Evolutionary conservation across 2,797 vertebrate genomes (phyloP).

Genomic region (Mus minutoides): DNA sequence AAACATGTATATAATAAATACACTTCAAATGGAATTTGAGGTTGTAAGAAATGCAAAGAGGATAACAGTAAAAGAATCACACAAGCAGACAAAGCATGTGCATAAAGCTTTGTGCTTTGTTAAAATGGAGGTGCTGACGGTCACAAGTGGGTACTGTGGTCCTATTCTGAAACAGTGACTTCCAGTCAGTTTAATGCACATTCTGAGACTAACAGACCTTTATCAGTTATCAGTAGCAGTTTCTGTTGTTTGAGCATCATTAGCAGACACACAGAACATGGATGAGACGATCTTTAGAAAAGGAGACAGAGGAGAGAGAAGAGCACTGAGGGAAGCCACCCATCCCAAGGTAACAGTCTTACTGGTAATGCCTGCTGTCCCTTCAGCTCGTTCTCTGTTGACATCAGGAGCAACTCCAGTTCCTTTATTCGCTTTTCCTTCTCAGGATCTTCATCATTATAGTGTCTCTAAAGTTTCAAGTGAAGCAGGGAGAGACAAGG

Average conservation of each 20-base stretch:
- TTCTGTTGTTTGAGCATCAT: constrained; percentile 68
- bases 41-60: constrained; percentile 74
- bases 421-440: constrained; percentile 99
- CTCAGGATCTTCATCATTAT: constrained; percentile 99
- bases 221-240: constrained; percentile 65
- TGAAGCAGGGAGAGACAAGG: constrained; percentile 82
- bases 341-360: constrained; percentile 86
- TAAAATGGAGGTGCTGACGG: not conserved
- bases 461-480: constrained; percentile 95
- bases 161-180: not conserved
- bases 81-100: constrained; percentile 77
- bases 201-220: constrained; percentile 35
- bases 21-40: constrained; percentile 76
- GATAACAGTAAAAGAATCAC: constrained; percentile 74
- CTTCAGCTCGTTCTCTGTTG: constrained; percentile 98
- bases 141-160: not conserved
- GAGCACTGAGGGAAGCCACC: constrained; percentile 83
- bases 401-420: constrained; percentile 99
- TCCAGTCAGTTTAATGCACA: not conserved
- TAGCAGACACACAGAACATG: constrained; percentile 77
- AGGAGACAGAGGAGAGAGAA: constrained; percentile 78
- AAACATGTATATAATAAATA: constrained; percentile 56
- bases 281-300: constrained; percentile 75
- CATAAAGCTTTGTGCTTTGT: constrained; percentile 76
- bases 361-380: constrained; percentile 96